A percentile compares a stretch with the other conserved stretches of the same genome.
Conservation (phyloP, 1,140 invertebrate genomes). For the Venturia canescens region DNA sequence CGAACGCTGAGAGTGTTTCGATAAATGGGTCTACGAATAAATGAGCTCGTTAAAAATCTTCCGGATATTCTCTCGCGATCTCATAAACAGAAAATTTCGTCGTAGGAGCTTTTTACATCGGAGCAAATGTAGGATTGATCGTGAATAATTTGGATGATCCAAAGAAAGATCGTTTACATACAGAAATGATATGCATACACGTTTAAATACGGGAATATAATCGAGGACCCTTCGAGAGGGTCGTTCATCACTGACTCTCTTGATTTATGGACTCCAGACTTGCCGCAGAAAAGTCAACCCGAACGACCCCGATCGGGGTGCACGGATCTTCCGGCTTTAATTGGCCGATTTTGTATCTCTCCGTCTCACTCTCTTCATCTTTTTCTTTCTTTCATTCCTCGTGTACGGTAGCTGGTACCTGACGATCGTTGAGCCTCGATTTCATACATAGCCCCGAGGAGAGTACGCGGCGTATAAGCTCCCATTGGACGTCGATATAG, state of each 20-base stretch:
- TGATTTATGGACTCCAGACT: conserved; percentile 29
- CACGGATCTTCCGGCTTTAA: conserved; percentile 42
- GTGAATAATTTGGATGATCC: not conserved
- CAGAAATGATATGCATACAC: not conserved
- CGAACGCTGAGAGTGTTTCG: too few species aligned
- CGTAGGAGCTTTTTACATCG: too few species aligned
- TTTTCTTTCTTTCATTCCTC: not conserved
- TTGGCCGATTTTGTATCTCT: conserved; percentile 29
- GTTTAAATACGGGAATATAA: not conserved
- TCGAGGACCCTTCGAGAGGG: conserved; percentile 34
- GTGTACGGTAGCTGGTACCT: conserved; percentile 44
- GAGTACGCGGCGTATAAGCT: conserved; percentile 25
- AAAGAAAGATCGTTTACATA: not conserved
- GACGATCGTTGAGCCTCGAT: conserved; percentile 41
- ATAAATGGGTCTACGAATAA: too few species aligned
- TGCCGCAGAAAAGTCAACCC: conserved; percentile 35
- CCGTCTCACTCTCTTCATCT: not conserved
- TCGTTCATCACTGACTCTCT: conserved; percentile 27
- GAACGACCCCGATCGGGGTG: conserved; percentile 36
- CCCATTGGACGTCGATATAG: conserved; percentile 30
- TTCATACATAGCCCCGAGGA: conserved; percentile 40
- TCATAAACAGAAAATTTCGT: too few species aligned
- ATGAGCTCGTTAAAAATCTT: too few species aligned
- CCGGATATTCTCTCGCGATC: too few species aligned
- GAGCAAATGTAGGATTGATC: too few species aligned